Percentiles rank a stretch among this genome's conserved stretches.
phyloP scores from a whole-genome alignment of 2,113 vertebrate genomes.

The Dromas ardeola region DNA sequence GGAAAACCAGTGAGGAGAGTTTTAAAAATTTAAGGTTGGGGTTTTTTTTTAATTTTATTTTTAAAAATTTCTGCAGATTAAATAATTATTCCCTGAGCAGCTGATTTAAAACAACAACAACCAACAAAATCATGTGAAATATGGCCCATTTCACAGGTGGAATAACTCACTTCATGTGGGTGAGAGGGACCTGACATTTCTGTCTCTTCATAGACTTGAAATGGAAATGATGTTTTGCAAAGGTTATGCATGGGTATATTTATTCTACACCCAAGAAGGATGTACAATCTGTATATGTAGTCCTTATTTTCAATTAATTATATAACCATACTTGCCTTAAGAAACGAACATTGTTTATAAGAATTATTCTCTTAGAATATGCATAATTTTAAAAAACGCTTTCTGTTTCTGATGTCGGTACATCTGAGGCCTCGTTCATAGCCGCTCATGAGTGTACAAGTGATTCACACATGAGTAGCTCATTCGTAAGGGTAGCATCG shows the following conservation, averaged over 20 bases:
- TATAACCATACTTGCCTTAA: conserved; percentile 17
- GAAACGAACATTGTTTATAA: neutral
- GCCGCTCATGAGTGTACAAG: neutral
- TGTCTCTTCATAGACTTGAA: neutral
- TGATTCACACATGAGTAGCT: neutral
- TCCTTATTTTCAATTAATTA: neutral
- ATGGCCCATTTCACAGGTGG: neutral
- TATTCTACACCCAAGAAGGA: neutral
- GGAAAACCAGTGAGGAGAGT: neutral
- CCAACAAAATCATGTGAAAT: neutral
- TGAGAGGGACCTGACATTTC: neutral
- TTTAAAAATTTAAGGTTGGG: neutral
- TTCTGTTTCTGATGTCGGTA: neutral
- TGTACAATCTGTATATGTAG: neutral
- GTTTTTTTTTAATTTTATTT: neutral
- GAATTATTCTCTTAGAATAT: neutral
- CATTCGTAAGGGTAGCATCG: neutral
- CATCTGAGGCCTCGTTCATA: neutral
- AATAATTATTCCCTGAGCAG: neutral
- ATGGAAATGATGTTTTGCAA: neutral
- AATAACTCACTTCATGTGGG: neutral
- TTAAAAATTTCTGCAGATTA: neutral
- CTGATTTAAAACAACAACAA: neutral
- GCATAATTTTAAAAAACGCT: neutral
- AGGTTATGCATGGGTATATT: neutral